Evolutionary conservation across 2,113 vertebrate genomes (phyloP).

Genomic region (Chaetura pelagica): DNA sequence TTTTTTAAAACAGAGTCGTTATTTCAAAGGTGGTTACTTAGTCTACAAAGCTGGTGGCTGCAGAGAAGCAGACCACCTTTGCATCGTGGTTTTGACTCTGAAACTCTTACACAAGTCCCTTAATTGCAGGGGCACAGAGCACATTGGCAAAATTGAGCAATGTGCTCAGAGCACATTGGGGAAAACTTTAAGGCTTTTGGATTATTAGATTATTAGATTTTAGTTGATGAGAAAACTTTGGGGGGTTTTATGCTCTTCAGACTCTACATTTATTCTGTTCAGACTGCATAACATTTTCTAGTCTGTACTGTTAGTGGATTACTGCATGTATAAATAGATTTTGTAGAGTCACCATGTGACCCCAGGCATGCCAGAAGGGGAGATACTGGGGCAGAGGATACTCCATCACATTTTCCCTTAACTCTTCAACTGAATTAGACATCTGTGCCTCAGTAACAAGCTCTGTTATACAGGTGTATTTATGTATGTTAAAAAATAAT

Average conservation of each 20-base stretch:
- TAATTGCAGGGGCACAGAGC: background rate
- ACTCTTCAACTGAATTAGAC: background rate
- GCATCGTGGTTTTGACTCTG: background rate
- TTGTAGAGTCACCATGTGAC: background rate
- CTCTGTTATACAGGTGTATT: background rate
- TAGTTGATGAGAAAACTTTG: background rate
- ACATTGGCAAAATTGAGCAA: background rate
- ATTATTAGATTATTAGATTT: background rate
- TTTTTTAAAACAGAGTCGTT: background rate
- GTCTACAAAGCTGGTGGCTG: background rate
- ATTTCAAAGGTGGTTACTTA: fast-evolving
- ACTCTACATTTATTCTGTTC: background rate
- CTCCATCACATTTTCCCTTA: background rate
- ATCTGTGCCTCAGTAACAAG: background rate
- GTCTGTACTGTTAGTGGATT: background rate
- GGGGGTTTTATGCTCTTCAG: background rate
- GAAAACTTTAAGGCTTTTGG: background rate
- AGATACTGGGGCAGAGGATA: background rate
- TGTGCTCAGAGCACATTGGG: fast-evolving
- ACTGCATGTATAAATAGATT: background rate
- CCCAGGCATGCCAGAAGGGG: background rate
- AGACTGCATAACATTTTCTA: background rate
- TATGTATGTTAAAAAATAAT: no score
- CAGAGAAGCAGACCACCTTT: background rate
- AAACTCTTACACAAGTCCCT: background rate